These are phyloP conservation scores for Paracentrotus lividus DNA, from an alignment of 53 echinoderm and acorn worm species.

Conservation along the genomic window DNA sequence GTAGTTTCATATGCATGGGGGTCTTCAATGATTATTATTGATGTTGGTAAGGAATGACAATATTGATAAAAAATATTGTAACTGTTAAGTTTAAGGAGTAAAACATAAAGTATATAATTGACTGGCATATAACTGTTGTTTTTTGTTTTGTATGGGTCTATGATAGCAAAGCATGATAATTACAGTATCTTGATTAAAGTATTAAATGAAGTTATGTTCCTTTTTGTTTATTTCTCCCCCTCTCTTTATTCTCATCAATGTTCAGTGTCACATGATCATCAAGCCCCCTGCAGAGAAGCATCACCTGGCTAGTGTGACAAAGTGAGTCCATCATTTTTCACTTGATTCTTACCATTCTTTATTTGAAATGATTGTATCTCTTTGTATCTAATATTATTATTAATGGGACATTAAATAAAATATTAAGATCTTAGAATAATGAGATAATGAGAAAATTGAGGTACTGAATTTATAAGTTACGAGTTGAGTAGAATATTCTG, in stretches of 20 bases:
- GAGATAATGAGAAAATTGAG: too few relatives aligned
- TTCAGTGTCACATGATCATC: slow-evolving; percentile 70
- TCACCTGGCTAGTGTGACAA: slow-evolving; percentile 92
- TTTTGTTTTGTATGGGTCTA: neutral
- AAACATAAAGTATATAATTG: too few relatives aligned
- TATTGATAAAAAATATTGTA: neutral
- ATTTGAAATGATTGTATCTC: neutral
- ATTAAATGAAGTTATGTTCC: neutral
- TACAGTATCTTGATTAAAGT: neutral
- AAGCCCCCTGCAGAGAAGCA: slow-evolving; percentile 87
- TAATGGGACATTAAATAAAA: too few relatives aligned
- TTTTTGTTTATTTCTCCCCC: neutral
- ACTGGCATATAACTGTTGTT: too few relatives aligned
- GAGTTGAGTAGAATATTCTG: too few relatives aligned
- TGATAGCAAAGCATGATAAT: neutral
- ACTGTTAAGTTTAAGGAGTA: too few relatives aligned
- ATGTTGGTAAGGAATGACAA: neutral
- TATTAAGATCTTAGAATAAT: too few relatives aligned
- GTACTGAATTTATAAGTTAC: too few relatives aligned
- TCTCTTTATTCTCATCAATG: neutral
- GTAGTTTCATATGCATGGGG: too few relatives aligned
- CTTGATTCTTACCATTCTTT: neutral
- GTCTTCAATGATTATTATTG: too few relatives aligned
- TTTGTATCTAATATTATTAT: too few relatives aligned
- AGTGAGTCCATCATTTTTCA: slow-evolving; percentile 67